Conservation (phyloP, 2,113 vertebrate species). For the Tor tambroides region DNA sequence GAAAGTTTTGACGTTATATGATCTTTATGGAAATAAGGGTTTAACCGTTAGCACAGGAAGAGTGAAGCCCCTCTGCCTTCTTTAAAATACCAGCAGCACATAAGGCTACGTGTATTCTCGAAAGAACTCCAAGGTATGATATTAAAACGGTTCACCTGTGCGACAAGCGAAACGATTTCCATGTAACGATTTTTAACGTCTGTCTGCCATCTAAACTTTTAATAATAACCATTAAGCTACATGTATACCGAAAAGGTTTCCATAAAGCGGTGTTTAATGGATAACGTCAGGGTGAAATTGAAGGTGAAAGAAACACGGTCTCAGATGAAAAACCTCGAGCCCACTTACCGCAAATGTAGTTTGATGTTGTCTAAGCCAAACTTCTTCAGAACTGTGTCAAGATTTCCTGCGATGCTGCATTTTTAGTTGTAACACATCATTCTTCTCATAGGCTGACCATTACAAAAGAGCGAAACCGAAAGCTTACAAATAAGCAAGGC, state of each 20-base stretch:
- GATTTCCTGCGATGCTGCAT: background rate
- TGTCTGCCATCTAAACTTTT: background rate
- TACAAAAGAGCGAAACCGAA: slow-evolving; percentile 20
- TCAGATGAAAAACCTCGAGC: background rate
- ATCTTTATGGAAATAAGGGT: background rate
- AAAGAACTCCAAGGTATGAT: background rate
- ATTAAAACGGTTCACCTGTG: background rate
- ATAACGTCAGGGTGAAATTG: background rate
- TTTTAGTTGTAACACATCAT: background rate
- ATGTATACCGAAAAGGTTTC: background rate
- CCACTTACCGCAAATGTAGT: background rate
- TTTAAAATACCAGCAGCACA: background rate
- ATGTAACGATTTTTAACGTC: no score
- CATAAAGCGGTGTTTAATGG: background rate
- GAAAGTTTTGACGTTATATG: background rate
- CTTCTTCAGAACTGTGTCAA: background rate
- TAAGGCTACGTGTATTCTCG: background rate
- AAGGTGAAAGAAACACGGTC: background rate
- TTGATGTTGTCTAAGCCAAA: background rate
- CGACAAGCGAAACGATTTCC: no score
- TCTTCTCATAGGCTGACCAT: background rate
- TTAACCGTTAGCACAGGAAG: background rate
- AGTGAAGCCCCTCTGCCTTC: background rate
- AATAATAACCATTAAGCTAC: background rate
- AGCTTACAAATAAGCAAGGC: background rate